phyloP scores from a whole-genome alignment of 2,797 vertebrate genomes.

The Clarias fuscus region DNA sequence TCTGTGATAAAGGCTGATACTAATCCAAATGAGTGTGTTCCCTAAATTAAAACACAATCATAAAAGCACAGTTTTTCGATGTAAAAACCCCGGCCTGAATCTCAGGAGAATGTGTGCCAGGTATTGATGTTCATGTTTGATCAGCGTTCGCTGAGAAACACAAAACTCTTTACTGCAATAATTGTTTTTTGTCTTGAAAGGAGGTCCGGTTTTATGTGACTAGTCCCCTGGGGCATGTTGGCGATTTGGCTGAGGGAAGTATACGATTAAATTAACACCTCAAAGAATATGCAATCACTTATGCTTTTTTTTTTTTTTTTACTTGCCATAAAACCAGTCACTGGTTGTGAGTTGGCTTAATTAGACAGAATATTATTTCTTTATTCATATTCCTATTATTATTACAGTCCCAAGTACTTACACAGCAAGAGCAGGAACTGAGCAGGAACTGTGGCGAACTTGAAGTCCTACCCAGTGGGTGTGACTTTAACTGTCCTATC shows the following conservation, averaged over 20 bases:
- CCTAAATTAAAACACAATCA: conserved; percentile 33
- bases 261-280: conserved; percentile 32
- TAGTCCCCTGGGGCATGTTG: neutral
- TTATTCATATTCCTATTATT: conserved; percentile 13
- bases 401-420: conserved; percentile 3
- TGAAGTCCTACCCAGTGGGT: neutral
- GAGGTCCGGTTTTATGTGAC: neutral
- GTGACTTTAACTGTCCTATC: neutral
- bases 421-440: neutral
- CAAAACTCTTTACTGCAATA: conserved; percentile 31
- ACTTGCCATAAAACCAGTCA: neutral
- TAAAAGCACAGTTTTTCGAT: conserved; percentile 35
- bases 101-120: conserved; percentile 22
- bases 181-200: conserved; percentile 36
- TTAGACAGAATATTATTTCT: conserved; percentile 8
- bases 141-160: conserved; percentile 24
- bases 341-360: conserved; percentile 16
- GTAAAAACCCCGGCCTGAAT: neutral
- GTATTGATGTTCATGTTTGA: conserved; percentile 38
- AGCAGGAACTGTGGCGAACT: neutral
- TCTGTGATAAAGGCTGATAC: conserved; percentile 28
- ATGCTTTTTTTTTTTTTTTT: neutral
- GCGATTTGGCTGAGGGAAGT: conserved; percentile 2
- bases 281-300: neutral
- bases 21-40: conserved; percentile 32